Percentiles rank a stretch among this genome's conserved stretches.
Evolutionary conservation across 2,888 invertebrate species (phyloP).

Genomic region (Andrena hattorfiana): DNA sequence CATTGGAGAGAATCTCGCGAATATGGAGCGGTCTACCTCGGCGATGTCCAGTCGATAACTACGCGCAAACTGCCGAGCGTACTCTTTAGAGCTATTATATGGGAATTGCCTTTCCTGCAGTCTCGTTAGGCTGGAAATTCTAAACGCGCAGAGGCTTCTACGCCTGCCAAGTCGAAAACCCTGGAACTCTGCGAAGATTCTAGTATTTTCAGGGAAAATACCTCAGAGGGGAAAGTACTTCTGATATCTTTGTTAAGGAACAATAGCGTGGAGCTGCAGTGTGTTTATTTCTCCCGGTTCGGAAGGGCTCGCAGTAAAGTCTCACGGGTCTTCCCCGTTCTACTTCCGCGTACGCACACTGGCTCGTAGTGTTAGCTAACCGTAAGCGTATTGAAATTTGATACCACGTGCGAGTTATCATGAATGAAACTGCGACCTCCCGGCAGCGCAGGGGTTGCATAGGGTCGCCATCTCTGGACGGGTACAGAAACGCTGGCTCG

Average conservation of each 20-base stretch:
- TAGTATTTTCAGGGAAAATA: too few species aligned
- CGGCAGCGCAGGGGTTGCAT: conserved; percentile 14
- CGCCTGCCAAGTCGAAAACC: too few species aligned
- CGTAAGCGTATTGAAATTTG: conserved; percentile 71
- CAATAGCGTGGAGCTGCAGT: not conserved
- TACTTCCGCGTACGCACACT: conserved; percentile 49
- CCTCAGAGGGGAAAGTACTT: too few species aligned
- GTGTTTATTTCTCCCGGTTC: too few species aligned
- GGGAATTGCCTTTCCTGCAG: too few species aligned
- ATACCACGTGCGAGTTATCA: conserved; percentile 67
- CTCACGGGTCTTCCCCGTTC: conserved; percentile 38
- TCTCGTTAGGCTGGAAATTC: too few species aligned
- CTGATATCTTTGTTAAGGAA: not conserved
- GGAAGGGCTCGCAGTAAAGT: not conserved
- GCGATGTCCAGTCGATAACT: not conserved
- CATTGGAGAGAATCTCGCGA: conserved; percentile 34
- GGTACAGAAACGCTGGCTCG: conserved; percentile 25
- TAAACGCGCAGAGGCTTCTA: too few species aligned
- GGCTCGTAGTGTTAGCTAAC: conserved; percentile 40
- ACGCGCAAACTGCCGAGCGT: not conserved
- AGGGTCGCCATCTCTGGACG: conserved; percentile 70
- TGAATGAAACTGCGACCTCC: conserved; percentile 68
- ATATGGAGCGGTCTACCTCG: conserved; percentile 35
- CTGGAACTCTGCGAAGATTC: too few species aligned
- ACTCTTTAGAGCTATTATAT: too few species aligned